These are phyloP conservation scores for Trididemnum clinides DNA, from an alignment of 23 tunicate genomes.

Conservation along the genomic window DNA sequence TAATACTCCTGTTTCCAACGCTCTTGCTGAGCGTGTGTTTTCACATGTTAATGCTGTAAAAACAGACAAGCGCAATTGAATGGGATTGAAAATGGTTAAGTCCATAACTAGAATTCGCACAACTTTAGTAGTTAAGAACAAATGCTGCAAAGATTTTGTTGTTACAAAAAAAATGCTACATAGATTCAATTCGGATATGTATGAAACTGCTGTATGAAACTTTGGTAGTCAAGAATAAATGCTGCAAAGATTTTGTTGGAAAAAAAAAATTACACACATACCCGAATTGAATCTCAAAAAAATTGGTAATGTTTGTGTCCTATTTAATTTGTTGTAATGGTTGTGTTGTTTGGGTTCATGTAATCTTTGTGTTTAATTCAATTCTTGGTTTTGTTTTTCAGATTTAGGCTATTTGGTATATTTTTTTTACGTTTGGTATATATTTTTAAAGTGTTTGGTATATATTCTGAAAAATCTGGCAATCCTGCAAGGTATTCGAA, in stretches of 20 bases:
- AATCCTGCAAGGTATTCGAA: too few relatives aligned
- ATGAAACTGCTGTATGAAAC: neutral
- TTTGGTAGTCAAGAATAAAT: too few relatives aligned
- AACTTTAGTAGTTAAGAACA: neutral
- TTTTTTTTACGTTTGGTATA: too few relatives aligned
- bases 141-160: constrained; percentile 33
- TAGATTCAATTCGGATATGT: constrained; percentile 6
- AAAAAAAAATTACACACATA: too few relatives aligned
- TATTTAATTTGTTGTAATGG: neutral
- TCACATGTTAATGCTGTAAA: constrained; percentile 19
- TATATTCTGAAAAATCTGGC: too few relatives aligned
- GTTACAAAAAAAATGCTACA: neutral
- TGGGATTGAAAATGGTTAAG: neutral
- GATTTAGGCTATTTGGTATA: too few relatives aligned
- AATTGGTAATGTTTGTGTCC: neutral
- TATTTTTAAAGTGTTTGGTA: too few relatives aligned
- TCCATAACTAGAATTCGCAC: neutral
- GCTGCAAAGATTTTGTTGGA: neutral
- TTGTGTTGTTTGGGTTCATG: neutral
- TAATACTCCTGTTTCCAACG: constrained; percentile 13
- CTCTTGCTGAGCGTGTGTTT: constrained; percentile 22
- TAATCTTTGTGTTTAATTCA: neutral
- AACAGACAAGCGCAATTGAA: constrained; percentile 17
- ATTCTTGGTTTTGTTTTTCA: too few relatives aligned
- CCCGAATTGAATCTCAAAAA: neutral